Percentiles rank a stretch among this genome's conserved stretches.
Evolutionary conservation across 2,113 vertebrate genomes (phyloP).

Genomic region (Indri indri): DNA sequence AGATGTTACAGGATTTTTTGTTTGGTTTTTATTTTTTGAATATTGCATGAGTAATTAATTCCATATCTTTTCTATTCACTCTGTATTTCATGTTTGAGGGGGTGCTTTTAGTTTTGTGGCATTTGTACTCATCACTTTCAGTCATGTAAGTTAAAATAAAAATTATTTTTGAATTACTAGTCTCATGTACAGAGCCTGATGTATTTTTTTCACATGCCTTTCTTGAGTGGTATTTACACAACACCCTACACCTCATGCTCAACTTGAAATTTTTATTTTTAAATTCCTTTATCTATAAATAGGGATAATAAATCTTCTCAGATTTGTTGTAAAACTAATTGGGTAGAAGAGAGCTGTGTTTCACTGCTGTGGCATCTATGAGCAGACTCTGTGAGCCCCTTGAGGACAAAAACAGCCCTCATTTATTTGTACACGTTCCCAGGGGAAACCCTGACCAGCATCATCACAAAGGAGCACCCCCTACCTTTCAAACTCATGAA

Average conservation of each 20-base stretch:
- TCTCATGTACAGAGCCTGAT: conserved; percentile 10
- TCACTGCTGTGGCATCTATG: not conserved
- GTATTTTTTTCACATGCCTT: not conserved
- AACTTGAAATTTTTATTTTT: not conserved
- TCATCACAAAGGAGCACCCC: not conserved
- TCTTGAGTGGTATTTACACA: not conserved
- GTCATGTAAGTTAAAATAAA: conserved; percentile 95
- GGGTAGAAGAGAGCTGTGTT: not conserved
- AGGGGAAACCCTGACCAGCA: too few relatives aligned
- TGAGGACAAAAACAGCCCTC: not conserved
- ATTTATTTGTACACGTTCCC: too few relatives aligned
- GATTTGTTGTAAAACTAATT: not conserved
- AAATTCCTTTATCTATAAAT: not conserved
- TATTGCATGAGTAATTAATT: conserved; percentile 78
- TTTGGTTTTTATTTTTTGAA: conserved; percentile 50
- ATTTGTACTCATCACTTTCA: conserved; percentile 85
- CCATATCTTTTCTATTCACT: conserved; percentile 78
- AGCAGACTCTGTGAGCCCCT: not conserved
- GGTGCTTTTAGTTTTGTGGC: conserved; percentile 80
- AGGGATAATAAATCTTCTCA: not conserved
- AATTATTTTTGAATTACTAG: conserved; percentile 96
- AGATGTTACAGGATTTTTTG: conserved; percentile 31
- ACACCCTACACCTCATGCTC: not conserved
- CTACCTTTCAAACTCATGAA: not conserved
- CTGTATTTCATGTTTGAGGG: conserved; percentile 62